Base-by-base conservation (phyloP, 2,888 invertebrate species). In the Alentia gelatinosa region DNA sequence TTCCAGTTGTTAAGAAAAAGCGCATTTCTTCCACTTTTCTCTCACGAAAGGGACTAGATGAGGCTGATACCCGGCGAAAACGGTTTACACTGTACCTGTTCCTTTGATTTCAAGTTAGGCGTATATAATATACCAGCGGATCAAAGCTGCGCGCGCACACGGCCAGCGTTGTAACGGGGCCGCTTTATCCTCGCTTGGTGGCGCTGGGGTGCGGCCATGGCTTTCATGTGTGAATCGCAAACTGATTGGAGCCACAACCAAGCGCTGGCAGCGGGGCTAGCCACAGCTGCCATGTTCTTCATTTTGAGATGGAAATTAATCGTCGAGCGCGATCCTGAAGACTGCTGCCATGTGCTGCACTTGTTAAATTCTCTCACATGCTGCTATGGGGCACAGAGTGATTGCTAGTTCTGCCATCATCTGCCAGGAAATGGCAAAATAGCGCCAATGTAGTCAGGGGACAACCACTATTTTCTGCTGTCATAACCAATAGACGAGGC, bases 331-430 rank as follows among this genome's bases (percentile, higher is more conserved):
- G n/a, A n/a, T 33, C 5, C 47, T 15, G 26, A 42, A 26, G 47
- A 79, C 42, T 26, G 19, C 15, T 5, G 47, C 86, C 86, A 86
- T 86, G 47, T 86, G 42, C 35, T 47, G 26, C 47, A 47, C 86
- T 42, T 86, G 86, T 42, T 42, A 86, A 86, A 42, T 40, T 86
- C 26, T 86, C 86, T 86, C 86, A 86, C 30, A 86, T 42, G 86
- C 12, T 39, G 83, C n/a, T n/a, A n/a, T n/a, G n/a, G n/a, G n/a
- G n/a, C n/a, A n/a, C n/a, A n/a, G n/a, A n/a, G n/a, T n/a, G n/a
- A n/a, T n/a, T n/a, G n/a, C n/a, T n/a, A n/a, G n/a, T n/a, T n/a
- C n/a, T n/a, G n/a, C n/a, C n/a, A n/a, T n/a, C n/a, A n/a, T n/a
- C n/a, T n/a, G n/a, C n/a, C n/a, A n/a, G n/a, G n/a, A n/a, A n/a